A percentile compares a stretch with the other conserved stretches of the same genome.
phyloP scores from a whole-genome alignment of 2,888 invertebrate species.

The Theodoxus fluviatilis region DNA sequence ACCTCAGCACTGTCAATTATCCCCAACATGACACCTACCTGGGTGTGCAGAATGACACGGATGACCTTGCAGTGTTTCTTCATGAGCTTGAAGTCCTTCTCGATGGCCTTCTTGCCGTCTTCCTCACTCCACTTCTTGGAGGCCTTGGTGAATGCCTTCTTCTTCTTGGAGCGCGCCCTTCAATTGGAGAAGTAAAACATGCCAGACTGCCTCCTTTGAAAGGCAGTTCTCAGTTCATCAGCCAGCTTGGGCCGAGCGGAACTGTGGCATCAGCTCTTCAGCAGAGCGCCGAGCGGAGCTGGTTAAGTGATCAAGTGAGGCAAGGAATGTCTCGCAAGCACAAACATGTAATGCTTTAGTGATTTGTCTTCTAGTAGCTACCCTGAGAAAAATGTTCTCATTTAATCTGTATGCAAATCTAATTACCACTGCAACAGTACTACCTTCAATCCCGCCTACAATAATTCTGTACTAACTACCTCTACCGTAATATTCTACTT shows the following conservation, averaged over 20 bases:
- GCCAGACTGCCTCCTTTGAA: no score
- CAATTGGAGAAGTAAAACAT: slow-evolving; percentile 23
- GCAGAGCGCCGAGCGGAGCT: slow-evolving; percentile 39
- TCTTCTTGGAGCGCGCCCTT: slow-evolving; percentile 99
- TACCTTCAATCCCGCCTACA: no score
- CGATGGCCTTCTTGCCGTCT: slow-evolving; percentile 94
- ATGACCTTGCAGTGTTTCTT: slow-evolving; percentile 97
- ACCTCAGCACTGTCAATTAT: neutral
- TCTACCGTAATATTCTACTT: no score
- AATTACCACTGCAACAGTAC: neutral
- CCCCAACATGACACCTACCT: slow-evolving; percentile 70
- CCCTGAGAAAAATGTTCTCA: no score
- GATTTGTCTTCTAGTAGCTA: no score
- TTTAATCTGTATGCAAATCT: neutral
- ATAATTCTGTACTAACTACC: no score
- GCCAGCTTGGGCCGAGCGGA: no score
- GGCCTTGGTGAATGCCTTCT: slow-evolving; percentile 99
- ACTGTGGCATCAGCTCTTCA: slow-evolving; percentile 38
- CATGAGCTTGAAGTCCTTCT: slow-evolving; percentile 95
- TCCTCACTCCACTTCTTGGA: slow-evolving; percentile 99
- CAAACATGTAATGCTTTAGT: no score
- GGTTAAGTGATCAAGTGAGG: no score
- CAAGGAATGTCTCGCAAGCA: no score
- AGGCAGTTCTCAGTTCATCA: no score
- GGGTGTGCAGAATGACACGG: slow-evolving; percentile 96